phyloP scores from a whole-genome alignment of 2,888 invertebrate genomes.

The Antitype chi region DNA sequence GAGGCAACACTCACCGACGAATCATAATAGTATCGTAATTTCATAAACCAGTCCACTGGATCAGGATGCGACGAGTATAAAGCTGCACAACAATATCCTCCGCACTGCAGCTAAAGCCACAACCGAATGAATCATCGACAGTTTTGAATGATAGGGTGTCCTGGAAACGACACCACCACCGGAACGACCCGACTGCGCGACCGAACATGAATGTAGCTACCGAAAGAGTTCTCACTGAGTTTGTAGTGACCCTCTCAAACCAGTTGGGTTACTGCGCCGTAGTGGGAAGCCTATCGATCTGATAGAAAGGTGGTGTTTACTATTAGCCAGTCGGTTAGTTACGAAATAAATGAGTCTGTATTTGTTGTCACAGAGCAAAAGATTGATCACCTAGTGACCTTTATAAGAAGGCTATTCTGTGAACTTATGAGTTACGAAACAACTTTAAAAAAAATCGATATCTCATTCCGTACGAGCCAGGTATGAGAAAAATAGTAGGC shows the following conservation, averaged over 20 bases:
- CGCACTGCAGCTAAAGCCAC: slow-evolving; percentile 70
- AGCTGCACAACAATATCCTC: slow-evolving; percentile 66
- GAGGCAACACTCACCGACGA: slow-evolving; percentile 81
- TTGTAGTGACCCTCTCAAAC: slow-evolving; percentile 71
- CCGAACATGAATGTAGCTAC: slow-evolving; percentile 73
- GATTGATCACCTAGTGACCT: slow-evolving; percentile 42
- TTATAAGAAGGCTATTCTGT: slow-evolving; percentile 44
- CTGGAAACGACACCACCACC: slow-evolving; percentile 81
- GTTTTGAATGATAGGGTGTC: slow-evolving; percentile 73
- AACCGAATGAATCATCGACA: slow-evolving; percentile 75
- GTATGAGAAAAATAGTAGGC: slow-evolving; percentile 27
- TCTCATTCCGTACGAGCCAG: slow-evolving; percentile 17
- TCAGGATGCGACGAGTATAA: slow-evolving; percentile 44
- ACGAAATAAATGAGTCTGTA: slow-evolving; percentile 69
- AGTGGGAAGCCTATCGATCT: slow-evolving; percentile 87
- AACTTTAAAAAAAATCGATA: slow-evolving; percentile 49
- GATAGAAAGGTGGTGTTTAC: slow-evolving; percentile 77
- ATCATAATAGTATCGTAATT: slow-evolving; percentile 87
- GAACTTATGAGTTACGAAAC: slow-evolving; percentile 56
- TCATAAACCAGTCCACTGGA: slow-evolving; percentile 78
- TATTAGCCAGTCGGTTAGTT: slow-evolving; percentile 75
- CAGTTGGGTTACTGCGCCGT: slow-evolving; percentile 83
- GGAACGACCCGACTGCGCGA: slow-evolving; percentile 74
- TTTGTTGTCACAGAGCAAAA: slow-evolving; percentile 61
- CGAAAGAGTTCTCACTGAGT: slow-evolving; percentile 57